Evolutionary conservation across 1,140 invertebrate genomes (phyloP), one percentile per base, ranked within the genome.

Genomic region (Drosophila pruinosa): DNA sequence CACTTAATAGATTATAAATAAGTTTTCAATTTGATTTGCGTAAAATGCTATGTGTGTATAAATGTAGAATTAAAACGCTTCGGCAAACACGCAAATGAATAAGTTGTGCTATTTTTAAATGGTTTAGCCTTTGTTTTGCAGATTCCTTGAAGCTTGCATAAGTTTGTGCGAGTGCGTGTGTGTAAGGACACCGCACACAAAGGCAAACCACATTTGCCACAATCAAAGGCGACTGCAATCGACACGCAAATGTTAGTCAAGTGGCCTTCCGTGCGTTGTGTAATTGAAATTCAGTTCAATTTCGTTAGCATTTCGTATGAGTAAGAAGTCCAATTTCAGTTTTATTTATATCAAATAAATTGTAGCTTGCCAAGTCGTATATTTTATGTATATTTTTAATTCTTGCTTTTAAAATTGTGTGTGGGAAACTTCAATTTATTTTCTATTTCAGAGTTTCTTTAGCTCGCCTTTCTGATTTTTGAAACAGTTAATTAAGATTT

Each of bases 1-100:
- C 54, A 31, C 45, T 58, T 58, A 41, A 17, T 17, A 22, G 24
- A 48, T 48, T 58, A 58, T 58, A 67, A 67, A 58, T 67, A 67
- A 36, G 10, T 41, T 50, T 67, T 24, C 41, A 41, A 41, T 50
- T 58, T 22, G 43, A 39, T 62, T 50, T 47, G 47, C 34, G 47
- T 48, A 39, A 52, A 39, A 39, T 41, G 34, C 22, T 34, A 14
- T 45, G 39, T 24, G 10, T 8, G 19, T 28, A 39, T 65, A 56
- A 56, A 65, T 47, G 26, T 56, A 57, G 53, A 28, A 31, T 22
- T 7, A 15, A 21, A 52, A 57, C 2, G 31, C 24, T 15, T 47
- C n/a, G 22, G 31, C 10, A 12, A 14, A 10, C 54, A 67, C 54
- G 54, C 63, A 67, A 59, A 17, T 41, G 15, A 59, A 50, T 47